Base-by-base conservation (phyloP, 2,797 vertebrate genomes). In the Acanthopagrus latus region DNA sequence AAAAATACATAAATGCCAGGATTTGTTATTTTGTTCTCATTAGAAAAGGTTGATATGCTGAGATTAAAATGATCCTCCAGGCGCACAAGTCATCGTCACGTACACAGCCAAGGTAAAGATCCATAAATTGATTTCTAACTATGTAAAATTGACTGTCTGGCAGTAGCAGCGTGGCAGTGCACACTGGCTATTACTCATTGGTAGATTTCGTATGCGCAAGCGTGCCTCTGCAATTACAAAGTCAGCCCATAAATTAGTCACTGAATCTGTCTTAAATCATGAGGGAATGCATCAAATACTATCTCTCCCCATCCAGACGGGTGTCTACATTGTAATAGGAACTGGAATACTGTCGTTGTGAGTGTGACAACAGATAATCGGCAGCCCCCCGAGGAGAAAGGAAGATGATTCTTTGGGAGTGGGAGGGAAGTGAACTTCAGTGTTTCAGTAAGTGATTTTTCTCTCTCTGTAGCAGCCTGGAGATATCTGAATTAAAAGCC, bases 231-330 rank as follows among this genome's bases (percentile, higher is more conserved):
- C 85, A 90, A 86, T 93, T 92, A 92, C 83, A 91, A 86, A 89
- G 83, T 74, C 81, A 80, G 78, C 76, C 68, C 74, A 92, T 91
- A 88, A 92, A 94, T 92, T 86, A 88, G 83, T 78, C 16, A 5
- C 68, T 56, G 85, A 87, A 90, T 90, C 76, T 74, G 85, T 88
- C 87, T 90, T 91, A 91, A 90, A 90, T 91, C 87, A 90, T 74
- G 62, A 81, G 83, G 80, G 29, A 91, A 90, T 80, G 83, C 75
- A 83, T 92, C 64, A 87, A 83, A 87, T 87, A 76, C 56, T 83
- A 73, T 87, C 81, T 80, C 67, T 80, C 67, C 66, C 72, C 58
- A 71, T 83, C 68, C 59, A 84, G 67, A 70, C 16, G 29, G 43
- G 38, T 80, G 80, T 74, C 83, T 66, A 29, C 73, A 57, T 77